Conservation (phyloP, 2,888 invertebrate genomes). For the Eucera pruinosa region DNA sequence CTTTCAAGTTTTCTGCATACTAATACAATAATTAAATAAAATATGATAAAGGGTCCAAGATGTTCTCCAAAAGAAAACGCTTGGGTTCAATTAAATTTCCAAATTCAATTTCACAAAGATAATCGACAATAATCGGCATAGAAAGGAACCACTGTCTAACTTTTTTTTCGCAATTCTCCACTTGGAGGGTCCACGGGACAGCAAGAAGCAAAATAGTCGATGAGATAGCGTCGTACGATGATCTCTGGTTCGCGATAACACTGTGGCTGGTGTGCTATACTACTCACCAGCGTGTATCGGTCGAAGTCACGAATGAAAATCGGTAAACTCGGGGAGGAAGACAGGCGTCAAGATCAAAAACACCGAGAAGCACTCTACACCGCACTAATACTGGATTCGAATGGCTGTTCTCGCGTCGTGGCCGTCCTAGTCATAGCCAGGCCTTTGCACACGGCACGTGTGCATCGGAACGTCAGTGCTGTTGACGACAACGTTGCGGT, state of each 20-base stretch:
- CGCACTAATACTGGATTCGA: conserved; percentile 85
- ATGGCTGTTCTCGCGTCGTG: conserved; percentile 82
- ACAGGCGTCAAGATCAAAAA: conserved; percentile 60
- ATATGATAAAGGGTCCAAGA: not conserved
- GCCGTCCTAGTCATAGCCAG: conserved; percentile 83
- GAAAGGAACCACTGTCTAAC: not conserved
- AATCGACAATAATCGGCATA: not conserved
- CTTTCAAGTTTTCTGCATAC: too few relatives aligned
- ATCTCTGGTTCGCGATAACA: conserved; percentile 7
- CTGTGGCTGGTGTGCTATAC: conserved; percentile 15
- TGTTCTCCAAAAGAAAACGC: not conserved
- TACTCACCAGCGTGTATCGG: conserved; percentile 72
- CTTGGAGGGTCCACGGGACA: not conserved
- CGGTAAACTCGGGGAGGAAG: conserved; percentile 32
- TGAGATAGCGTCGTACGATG: not conserved
- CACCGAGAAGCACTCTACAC: conserved; percentile 80
- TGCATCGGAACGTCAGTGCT: conserved; percentile 80
- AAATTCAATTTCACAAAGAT: not conserved
- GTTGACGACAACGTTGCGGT: conserved; percentile 70
- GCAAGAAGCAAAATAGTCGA: too few relatives aligned
- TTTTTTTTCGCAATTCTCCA: not conserved
- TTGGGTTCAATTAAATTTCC: not conserved
- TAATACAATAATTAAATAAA: too few relatives aligned
- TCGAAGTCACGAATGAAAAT: conserved; percentile 59
- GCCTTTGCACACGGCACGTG: conserved; percentile 84